These are phyloP conservation scores for Xenopus tropicalis DNA, from an alignment of 2,113 vertebrate genomes.

Conservation along the genomic window UCB_Xtro_10.0 CM004447.2:127996001-127996500, in stretches of 20 bases:
- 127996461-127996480: too few species aligned
- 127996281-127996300: background rate
- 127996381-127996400: too few species aligned
- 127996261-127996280: background rate
- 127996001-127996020: conserved; percentile 34
- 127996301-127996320: too few species aligned
- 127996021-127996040: conserved; percentile 30
- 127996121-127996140: conserved; percentile 6
- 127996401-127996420: too few species aligned
- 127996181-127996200: background rate
- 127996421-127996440: too few species aligned
- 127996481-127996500: too few species aligned
- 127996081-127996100: conserved; percentile 22
- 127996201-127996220: conserved; percentile 21
- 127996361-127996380: background rate
- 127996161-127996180: conserved; percentile 17
- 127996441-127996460: too few species aligned
- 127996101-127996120: conserved; percentile 15
- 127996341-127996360: background rate
- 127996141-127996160: background rate
- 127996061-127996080: conserved; percentile 40
- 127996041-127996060: conserved; percentile 35
- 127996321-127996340: too few species aligned
- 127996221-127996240: conserved; percentile 24
- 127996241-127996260: conserved; percentile 24